Base-by-base conservation (phyloP, 2,113 vertebrate species). In the Lanius ludovicianus region DNA sequence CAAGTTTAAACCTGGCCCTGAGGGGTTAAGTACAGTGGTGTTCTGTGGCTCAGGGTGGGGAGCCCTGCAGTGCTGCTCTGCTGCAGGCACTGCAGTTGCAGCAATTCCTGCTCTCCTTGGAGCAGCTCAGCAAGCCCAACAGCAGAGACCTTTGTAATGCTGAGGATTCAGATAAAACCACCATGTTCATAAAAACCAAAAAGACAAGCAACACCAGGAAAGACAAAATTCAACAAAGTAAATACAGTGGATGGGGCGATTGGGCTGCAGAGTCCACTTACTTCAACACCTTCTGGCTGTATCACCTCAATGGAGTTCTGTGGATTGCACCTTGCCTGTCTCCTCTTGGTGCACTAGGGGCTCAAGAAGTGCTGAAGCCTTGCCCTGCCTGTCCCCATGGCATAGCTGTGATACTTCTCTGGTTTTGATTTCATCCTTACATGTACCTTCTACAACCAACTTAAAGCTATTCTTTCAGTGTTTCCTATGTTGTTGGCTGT, bases 341-440 rank as follows among this genome's bases (percentile, higher is more conserved):
- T 77, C 15, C 33, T 53, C n/a, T 23, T 62, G 19, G 21, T 44
- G 30, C 14, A 2, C 41, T 9, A 1, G 17, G 56, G 46, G 24
- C 52, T 86, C 0, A 0, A 21, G n/a, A 15, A 50, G 10, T 6
- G 8, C 10, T 1, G 0, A 24, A 46, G 42, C 31, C 25, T 55
- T 37, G 60, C 55, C 21, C 19, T 67, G 37, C 47, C 25, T 70
- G 15, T 73, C 46, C 15, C 56, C 21, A 1, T 37, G 50, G 21
- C 33, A 8, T 13, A 50, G 11, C 24, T 46, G 30, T 28, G 28
- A n/a, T 41, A 19, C 35, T 67, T 59, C 46, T 65, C 46, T 78
- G 2, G 28, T 87, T 50, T 60, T 78, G n/a, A 46, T 83, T 79
- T 63, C 49, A 41, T 86, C 15, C 22, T 73, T 41, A 27, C 21